A percentile compares a stretch with the other conserved stretches of the same genome.
Evolutionary conservation across 2,113 vertebrate species (phyloP).

Genomic region (Rhea pennata): DNA sequence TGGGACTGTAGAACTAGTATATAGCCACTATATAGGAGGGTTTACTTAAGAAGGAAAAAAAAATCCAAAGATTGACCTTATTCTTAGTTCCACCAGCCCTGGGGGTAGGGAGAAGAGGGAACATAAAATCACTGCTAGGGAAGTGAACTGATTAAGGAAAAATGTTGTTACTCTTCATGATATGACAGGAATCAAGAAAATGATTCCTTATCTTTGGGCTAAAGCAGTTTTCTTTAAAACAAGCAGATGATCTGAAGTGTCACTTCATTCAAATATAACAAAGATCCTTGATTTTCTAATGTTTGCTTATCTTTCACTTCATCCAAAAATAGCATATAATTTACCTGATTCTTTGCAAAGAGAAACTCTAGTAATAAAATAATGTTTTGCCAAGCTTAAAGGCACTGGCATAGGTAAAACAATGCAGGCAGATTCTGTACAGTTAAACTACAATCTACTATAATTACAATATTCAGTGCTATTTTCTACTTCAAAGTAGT

Average conservation of each 20-base stretch:
- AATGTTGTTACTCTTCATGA: not conserved
- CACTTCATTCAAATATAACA: not conserved
- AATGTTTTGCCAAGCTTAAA: not conserved
- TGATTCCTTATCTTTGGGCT: not conserved
- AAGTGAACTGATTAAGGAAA: not conserved
- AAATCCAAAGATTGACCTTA: not conserved
- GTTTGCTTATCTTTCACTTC: not conserved
- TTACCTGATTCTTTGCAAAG: not conserved
- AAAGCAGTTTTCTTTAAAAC: not conserved
- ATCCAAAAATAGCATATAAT: not conserved
- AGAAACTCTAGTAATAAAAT: not conserved
- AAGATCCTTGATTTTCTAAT: not conserved
- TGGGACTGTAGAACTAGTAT: not conserved
- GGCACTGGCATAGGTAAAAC: not conserved
- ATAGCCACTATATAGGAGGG: not conserved
- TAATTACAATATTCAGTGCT: not conserved
- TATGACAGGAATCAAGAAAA: not conserved
- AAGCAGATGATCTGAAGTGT: not conserved
- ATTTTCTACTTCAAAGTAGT: not conserved
- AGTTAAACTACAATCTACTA: not conserved
- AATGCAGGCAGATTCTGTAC: not conserved
- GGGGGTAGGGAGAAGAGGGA: not conserved
- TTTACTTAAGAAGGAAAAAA: not conserved
- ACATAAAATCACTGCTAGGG: not conserved
- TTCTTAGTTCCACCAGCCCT: not conserved